Evolutionary conservation across 2,888 invertebrate genomes (phyloP).

Genomic region (Hydrotaea diabolus): DNA sequence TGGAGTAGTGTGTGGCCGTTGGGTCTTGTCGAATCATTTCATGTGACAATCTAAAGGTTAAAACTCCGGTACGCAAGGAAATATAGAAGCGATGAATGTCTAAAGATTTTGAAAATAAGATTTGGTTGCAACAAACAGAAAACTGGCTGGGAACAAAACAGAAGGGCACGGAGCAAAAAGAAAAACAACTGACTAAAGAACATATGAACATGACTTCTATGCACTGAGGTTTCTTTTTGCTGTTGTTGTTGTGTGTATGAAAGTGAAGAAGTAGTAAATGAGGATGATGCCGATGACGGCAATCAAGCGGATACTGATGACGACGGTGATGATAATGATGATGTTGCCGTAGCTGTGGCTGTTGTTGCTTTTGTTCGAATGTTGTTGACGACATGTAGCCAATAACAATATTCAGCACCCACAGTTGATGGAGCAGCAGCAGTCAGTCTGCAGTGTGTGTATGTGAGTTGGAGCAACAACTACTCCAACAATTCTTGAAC

Average conservation of each 20-base stretch:
- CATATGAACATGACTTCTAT: constrained; percentile 64
- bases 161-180: constrained; percentile 12
- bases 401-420: constrained; percentile 66
- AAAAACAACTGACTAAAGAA: constrained; percentile 27
- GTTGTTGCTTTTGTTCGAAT: constrained; percentile 34
- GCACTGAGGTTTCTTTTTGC: constrained; percentile 58
- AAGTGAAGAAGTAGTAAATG: constrained; percentile 38
- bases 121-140: constrained; percentile 47
- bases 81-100: constrained; percentile 65
- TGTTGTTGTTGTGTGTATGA: too few relatives aligned
- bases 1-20: background rate
- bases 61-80: constrained; percentile 50
- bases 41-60: constrained; percentile 25
- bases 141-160: constrained; percentile 47
- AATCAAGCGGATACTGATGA: constrained; percentile 45
- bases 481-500: constrained; percentile 30
- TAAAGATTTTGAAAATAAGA: constrained; percentile 65
- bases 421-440: constrained; percentile 55
- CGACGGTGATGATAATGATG: constrained; percentile 44
- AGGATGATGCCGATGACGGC: constrained; percentile 50
- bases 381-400: constrained; percentile 66
- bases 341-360: constrained; percentile 22
- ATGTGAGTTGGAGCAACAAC: constrained; percentile 27
- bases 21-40: constrained; percentile 1
- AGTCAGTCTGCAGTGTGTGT: background rate